These are phyloP conservation scores for Arge pagana DNA, from an alignment of 2,888 invertebrate species.

Conservation along the genomic window DNA sequence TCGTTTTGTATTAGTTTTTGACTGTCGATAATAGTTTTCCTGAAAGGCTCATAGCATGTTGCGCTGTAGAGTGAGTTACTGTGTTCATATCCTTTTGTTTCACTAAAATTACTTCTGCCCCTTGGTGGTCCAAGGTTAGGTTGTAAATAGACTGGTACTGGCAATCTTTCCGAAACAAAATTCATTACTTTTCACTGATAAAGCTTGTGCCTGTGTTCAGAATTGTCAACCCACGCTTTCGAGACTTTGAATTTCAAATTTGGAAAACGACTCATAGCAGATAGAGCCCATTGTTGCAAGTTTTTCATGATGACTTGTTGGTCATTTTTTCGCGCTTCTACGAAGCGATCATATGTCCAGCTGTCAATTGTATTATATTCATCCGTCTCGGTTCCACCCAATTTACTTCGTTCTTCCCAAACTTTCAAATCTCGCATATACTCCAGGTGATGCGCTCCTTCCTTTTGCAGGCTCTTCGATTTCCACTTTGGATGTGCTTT, in stretches of 20 bases:
- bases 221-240: not conserved
- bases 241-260: not conserved
- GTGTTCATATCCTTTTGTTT: constrained; percentile 26
- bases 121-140: constrained; percentile 17
- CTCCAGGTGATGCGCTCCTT: not conserved
- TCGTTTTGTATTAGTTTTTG: too few species aligned
- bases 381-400: not conserved
- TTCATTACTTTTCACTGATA: not conserved
- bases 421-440: not conserved
- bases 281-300: not conserved
- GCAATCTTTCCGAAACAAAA: constrained; percentile 11
- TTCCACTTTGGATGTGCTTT: not conserved
- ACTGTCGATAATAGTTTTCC: constrained; percentile 29
- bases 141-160: constrained; percentile 30
- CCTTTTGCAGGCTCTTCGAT: not conserved
- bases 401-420: not conserved
- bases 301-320: not conserved
- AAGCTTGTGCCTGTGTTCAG: not conserved
- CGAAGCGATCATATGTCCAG: not conserved
- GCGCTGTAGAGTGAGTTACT: constrained; percentile 28
- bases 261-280: not conserved
- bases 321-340: not conserved
- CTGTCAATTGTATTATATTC: not conserved
- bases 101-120: constrained; percentile 24
- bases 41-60: constrained; percentile 27